phyloP scores from a whole-genome alignment of 2,113 vertebrate species.

The Eptesicus fuscus region DNA sequence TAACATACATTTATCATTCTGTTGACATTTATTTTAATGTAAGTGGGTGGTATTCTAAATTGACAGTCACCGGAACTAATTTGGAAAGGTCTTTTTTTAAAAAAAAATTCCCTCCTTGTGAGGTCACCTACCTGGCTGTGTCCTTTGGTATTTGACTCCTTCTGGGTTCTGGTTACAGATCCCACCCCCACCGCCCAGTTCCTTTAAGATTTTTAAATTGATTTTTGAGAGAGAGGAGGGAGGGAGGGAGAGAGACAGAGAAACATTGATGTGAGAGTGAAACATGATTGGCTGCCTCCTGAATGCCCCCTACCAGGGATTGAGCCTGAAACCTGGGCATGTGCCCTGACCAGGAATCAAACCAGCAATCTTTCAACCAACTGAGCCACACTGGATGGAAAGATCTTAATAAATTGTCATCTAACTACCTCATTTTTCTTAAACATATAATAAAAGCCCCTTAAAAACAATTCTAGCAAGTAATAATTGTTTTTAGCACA shows the following conservation, averaged over 20 bases:
- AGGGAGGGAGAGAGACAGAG: not conserved
- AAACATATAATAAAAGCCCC: not conserved
- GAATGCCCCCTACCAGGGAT: not conserved
- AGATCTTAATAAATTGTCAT: not conserved
- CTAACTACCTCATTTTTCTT: slow-evolving; percentile 12
- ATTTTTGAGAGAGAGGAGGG: not conserved
- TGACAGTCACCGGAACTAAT: not conserved
- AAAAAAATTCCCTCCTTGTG: not conserved
- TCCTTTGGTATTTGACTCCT: not conserved
- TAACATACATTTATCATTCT: not conserved
- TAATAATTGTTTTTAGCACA: not conserved
- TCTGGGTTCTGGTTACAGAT: not conserved
- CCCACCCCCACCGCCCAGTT: fast-evolving
- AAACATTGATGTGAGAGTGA: not conserved
- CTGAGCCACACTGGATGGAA: not conserved
- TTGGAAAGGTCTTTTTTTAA: not conserved
- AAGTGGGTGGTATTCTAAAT: not conserved
- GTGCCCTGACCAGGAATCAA: not conserved
- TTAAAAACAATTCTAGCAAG: not conserved
- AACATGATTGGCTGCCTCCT: not conserved
- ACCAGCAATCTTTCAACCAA: not conserved
- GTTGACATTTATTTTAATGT: slow-evolving; percentile 28
- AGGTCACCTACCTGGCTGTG: not conserved
- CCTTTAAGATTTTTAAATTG: not conserved
- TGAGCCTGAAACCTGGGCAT: not conserved